Conservation (phyloP, 2,888 invertebrate genomes). For the Trichogramma evanescens region DNA sequence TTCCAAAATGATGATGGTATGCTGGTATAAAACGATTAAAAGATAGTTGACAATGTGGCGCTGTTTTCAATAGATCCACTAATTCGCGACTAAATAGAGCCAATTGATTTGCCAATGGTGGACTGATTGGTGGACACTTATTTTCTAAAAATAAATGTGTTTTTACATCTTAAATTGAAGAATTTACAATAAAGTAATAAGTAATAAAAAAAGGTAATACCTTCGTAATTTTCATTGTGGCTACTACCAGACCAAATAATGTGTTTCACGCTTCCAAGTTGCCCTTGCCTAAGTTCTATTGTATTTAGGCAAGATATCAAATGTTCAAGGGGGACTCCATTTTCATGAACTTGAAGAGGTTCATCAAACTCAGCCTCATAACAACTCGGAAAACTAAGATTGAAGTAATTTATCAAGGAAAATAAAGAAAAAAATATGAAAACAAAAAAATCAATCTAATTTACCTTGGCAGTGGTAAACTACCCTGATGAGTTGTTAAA, state of each 20-base stretch:
- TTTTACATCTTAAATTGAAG: neutral
- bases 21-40: constrained; percentile 86
- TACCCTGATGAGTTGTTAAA: constrained; percentile 68
- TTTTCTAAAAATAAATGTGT: constrained; percentile 28
- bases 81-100: constrained; percentile 80
- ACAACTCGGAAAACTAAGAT: constrained; percentile 67
- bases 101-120: constrained; percentile 64
- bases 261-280: constrained; percentile 52
- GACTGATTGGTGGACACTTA: constrained; percentile 53
- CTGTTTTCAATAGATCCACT: constrained; percentile 74
- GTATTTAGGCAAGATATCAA: constrained; percentile 77
- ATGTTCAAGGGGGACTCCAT: constrained; percentile 83
- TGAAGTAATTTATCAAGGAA: neutral
- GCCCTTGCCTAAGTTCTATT: constrained; percentile 54
- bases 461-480: constrained; percentile 72
- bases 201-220: constrained; percentile 22
- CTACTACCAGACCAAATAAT: constrained; percentile 46
- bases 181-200: neutral
- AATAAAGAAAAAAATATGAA: neutral
- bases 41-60: constrained; percentile 73
- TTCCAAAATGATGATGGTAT: constrained; percentile 93
- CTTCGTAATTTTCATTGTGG: constrained; percentile 39
- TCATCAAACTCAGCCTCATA: constrained; percentile 68
- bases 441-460: neutral
- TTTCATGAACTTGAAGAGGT: constrained; percentile 55